Percentiles rank a stretch among this genome's conserved stretches.
Conservation (phyloP, 2,113 vertebrate genomes). For the Calidris pugnax region DNA sequence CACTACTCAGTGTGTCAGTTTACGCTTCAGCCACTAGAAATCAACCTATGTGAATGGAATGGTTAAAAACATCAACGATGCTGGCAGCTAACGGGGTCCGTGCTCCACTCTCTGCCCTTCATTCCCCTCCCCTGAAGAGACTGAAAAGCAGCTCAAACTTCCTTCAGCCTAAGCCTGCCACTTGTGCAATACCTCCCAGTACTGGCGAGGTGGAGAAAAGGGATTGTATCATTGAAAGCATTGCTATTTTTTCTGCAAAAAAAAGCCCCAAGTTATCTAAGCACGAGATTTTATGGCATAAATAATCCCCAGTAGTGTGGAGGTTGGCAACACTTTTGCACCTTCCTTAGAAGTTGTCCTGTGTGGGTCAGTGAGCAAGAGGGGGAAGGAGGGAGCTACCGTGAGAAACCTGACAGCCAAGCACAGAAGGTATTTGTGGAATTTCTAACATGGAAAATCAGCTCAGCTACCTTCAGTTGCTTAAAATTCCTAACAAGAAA, state of each 20-base stretch:
- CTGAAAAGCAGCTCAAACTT: not conserved
- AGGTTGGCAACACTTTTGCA: not conserved
- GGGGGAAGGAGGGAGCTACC: not conserved
- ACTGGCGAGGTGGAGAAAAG: not conserved
- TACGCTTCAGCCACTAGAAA: not conserved
- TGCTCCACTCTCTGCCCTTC: not conserved
- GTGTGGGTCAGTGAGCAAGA: not conserved
- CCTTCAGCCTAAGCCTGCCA: not conserved
- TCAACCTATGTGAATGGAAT: not conserved
- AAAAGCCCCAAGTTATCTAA: not conserved
- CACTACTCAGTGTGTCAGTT: not conserved
- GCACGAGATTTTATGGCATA: not conserved
- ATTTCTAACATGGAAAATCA: not conserved
- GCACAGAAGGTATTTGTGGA: not conserved
- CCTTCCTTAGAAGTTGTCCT: not conserved
- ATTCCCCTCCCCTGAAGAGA: not conserved
- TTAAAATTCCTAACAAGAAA: not conserved
- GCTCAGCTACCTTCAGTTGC: not conserved
- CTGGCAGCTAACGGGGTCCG: not conserved
- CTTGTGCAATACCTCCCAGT: not conserved
- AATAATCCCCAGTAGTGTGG: not conserved
- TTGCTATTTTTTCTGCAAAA: not conserved
- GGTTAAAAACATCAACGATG: not conserved
- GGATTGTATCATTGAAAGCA: not conserved
- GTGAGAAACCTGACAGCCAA: not conserved